Evolutionary conservation across 1,140 invertebrate species (phyloP).

Genomic region (Caerostris darwini): DNA sequence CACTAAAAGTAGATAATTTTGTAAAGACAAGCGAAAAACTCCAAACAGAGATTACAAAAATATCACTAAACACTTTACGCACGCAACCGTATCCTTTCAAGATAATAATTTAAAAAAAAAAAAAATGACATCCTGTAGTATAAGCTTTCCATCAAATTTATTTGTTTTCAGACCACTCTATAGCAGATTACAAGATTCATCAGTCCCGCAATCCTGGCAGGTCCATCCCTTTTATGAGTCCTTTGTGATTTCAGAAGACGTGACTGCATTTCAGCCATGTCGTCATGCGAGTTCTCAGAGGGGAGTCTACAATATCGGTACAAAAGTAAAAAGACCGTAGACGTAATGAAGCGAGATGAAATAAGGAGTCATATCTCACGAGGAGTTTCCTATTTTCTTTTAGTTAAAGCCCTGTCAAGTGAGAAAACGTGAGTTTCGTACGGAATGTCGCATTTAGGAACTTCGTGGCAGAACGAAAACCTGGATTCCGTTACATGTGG

Average conservation of each 20-base stretch:
- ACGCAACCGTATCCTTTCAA: no score
- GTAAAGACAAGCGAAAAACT: no score
- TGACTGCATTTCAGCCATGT: background rate
- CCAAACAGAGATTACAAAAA: no score
- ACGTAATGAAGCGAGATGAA: background rate
- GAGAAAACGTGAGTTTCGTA: background rate
- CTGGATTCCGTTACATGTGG: no score
- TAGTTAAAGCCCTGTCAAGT: slow-evolving; percentile 6
- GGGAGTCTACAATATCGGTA: background rate
- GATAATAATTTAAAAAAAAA: no score
- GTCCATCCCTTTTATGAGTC: background rate
- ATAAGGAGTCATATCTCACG: slow-evolving; percentile 22
- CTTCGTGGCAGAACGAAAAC: background rate
- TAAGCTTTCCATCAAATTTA: background rate
- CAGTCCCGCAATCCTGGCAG: background rate
- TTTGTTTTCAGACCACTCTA: background rate
- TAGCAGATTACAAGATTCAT: slow-evolving; percentile 1
- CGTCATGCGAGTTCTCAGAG: background rate
- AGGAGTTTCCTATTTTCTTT: background rate
- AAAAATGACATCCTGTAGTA: no score
- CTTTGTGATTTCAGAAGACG: background rate
- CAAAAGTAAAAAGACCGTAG: background rate
- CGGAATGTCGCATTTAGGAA: slow-evolving; percentile 18
- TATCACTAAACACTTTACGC: no score
- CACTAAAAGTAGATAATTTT: no score